A percentile compares a stretch with the other conserved stretches of the same genome.
These are phyloP conservation scores for Diaperis boleti DNA, from an alignment of 2,888 invertebrate species.

Conservation along the genomic window DNA sequence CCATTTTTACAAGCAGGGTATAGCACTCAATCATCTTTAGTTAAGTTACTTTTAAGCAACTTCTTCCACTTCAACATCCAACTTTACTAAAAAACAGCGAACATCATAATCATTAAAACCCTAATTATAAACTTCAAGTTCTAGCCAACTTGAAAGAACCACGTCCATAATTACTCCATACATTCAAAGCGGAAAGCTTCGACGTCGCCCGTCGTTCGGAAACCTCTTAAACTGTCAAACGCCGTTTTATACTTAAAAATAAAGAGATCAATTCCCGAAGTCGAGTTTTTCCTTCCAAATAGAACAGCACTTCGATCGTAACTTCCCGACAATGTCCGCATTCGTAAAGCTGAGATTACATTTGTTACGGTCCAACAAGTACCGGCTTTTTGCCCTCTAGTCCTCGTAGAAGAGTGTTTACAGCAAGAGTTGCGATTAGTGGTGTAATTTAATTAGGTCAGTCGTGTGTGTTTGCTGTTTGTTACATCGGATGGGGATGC, in stretches of 20 bases:
- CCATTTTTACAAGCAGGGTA: too few relatives aligned
- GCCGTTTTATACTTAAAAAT: not conserved
- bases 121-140: too few relatives aligned
- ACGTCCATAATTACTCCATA: too few relatives aligned
- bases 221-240: not conserved
- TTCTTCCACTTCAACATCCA: too few relatives aligned
- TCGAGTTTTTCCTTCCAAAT: not conserved
- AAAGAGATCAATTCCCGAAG: not conserved
- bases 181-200: not conserved
- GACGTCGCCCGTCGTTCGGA: not conserved
- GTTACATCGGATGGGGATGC: not conserved
- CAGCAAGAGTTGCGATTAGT: not conserved
- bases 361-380: slow-evolving; percentile 16
- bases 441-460: slow-evolving; percentile 1
- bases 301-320: not conserved
- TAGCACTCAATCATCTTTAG: too few relatives aligned
- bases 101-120: too few relatives aligned
- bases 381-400: not conserved
- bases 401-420: not conserved
- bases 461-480: too few relatives aligned
- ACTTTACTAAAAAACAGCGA: too few relatives aligned
- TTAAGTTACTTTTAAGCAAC: too few relatives aligned
- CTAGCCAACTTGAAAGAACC: too few relatives aligned
- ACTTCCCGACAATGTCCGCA: not conserved
- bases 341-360: slow-evolving; percentile 6